These are phyloP conservation scores for Pogonognathellus flavescens DNA, from an alignment of 1,140 invertebrate genomes.

Conservation along the genomic window DNA sequence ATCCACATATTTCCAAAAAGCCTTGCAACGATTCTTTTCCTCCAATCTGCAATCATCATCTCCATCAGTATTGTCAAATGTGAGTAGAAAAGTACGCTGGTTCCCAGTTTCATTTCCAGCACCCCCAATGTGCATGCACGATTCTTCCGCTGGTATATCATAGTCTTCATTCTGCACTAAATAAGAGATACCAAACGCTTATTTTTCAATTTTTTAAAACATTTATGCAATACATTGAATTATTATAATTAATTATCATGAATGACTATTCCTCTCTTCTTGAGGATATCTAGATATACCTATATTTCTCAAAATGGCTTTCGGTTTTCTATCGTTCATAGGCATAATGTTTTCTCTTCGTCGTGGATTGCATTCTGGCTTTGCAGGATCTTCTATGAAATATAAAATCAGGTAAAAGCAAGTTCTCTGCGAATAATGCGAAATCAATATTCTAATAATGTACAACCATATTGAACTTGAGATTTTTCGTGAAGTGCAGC, in stretches of 20 bases:
- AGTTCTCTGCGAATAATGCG: no score
- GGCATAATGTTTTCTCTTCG: no score
- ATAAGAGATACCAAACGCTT: not conserved
- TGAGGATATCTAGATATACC: no score
- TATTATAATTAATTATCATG: not conserved
- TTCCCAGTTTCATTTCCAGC: not conserved
- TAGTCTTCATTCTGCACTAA: not conserved
- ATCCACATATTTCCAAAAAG: conserved; percentile 26
- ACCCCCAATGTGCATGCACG: not conserved
- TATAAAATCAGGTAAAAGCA: not conserved
- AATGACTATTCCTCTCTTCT: no score
- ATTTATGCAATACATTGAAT: not conserved
- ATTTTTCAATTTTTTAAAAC: not conserved
- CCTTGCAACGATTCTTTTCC: conserved; percentile 12
- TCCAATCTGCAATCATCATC: not conserved
- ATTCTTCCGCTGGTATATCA: not conserved
- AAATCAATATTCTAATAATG: no score
- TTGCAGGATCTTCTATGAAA: not conserved
- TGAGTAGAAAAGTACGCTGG: not conserved
- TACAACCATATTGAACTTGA: no score
- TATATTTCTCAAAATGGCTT: not conserved
- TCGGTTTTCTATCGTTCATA: not conserved
- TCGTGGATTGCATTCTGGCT: not conserved
- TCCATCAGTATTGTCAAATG: not conserved
- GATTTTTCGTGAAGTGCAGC: not conserved